Conservation (phyloP, 2,113 vertebrate genomes). For the Phoenicopterus ruber region DNA sequence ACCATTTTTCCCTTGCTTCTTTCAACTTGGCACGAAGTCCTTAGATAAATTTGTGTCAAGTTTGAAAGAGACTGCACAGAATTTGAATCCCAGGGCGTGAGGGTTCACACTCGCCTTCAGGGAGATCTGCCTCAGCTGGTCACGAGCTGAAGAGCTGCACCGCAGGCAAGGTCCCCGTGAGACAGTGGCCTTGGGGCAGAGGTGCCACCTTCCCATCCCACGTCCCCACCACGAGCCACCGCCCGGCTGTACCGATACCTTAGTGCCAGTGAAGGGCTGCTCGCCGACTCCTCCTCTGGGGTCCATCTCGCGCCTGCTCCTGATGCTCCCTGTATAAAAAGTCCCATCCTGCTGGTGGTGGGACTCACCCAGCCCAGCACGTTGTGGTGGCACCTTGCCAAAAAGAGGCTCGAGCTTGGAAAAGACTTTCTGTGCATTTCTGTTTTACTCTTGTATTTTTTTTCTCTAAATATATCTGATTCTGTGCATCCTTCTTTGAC, state of each 20-base stretch:
- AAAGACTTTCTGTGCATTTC: neutral
- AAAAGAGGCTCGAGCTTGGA: neutral
- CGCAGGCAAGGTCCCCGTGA: fast-evolving
- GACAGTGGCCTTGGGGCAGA: neutral
- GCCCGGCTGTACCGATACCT: neutral
- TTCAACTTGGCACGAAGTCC: fast-evolving
- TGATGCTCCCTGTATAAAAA: fast-evolving
- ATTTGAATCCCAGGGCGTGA: fast-evolving
- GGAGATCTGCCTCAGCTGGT: neutral
- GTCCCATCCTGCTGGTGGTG: neutral
- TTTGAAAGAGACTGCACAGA: neutral
- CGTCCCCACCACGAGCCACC: neutral
- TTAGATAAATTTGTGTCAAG: neutral
- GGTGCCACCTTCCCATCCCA: neutral
- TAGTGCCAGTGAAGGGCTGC: too few species aligned
- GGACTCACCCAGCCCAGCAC: neutral
- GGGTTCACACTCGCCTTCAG: fast-evolving
- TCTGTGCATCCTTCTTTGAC: neutral
- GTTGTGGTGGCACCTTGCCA: neutral
- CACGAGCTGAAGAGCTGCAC: neutral
- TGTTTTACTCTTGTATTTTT: fast-evolving
- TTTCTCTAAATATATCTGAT: neutral
- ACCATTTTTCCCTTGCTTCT: neutral
- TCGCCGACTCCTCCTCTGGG: neutral
- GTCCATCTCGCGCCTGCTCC: fast-evolving